Evolutionary conservation across 2,888 invertebrate species (phyloP).

Genomic region (Cenopis cana): DNA sequence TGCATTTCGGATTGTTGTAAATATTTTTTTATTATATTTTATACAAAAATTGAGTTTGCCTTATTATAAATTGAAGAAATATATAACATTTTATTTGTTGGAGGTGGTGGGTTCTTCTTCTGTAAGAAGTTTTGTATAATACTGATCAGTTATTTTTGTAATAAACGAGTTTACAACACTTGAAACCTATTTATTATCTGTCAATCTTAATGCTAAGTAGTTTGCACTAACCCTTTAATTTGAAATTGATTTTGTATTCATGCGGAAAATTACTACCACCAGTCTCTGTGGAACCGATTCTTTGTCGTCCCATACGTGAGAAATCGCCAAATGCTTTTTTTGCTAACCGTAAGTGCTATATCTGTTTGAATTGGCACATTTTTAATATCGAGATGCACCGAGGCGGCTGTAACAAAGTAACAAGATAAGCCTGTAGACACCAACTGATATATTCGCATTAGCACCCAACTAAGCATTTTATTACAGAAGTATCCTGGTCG

Average conservation of each 20-base stretch:
- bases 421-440: no score
- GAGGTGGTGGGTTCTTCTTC: neutral
- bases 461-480: neutral
- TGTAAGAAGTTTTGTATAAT: constrained; percentile 1
- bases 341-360: neutral
- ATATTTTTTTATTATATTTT: no score
- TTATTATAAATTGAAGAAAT: neutral
- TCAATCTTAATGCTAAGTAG: no score
- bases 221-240: no score
- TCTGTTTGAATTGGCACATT: neutral
- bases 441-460: no score
- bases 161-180: neutral
- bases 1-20: neutral
- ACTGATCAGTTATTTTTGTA: neutral
- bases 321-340: neutral
- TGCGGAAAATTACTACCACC: no score
- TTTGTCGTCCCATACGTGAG: neutral
- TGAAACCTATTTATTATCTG: neutral
- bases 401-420: no score
- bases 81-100: neutral
- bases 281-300: no score
- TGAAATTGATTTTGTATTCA: neutral
- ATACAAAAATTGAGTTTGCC: neutral
- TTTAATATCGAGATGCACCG: neutral
- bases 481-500: constrained; percentile 34